Conservation (phyloP, 2,888 invertebrate genomes). For the Dicranocentrus wangi region DNA sequence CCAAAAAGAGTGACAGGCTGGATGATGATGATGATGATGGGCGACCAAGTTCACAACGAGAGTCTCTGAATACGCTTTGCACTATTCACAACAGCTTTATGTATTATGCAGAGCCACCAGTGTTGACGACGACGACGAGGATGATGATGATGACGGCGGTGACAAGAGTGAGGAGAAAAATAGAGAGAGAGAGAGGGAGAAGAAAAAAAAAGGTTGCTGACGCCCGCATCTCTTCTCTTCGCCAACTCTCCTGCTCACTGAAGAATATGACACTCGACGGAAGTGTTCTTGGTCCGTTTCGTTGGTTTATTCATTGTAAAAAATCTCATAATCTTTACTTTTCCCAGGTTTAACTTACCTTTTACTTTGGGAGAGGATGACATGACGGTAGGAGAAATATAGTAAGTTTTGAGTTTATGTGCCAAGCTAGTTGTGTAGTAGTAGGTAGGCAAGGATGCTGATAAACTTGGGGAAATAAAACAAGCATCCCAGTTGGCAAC, state of each 20-base stretch:
- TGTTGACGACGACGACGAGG: constrained; percentile 20
- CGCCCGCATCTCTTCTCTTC: constrained; percentile 72
- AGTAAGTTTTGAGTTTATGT: background rate
- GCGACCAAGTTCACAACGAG: constrained; percentile 49
- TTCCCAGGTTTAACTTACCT: constrained; percentile 56
- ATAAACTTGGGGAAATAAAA: constrained; percentile 9
- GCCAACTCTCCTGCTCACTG: constrained; percentile 65
- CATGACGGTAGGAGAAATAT: too few relatives aligned
- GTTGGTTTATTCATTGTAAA: constrained; percentile 61
- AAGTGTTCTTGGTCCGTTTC: constrained; percentile 58
- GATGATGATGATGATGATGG: constrained; percentile 61
- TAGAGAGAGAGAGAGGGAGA: constrained; percentile 12
- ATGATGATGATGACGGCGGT: constrained; percentile 29
- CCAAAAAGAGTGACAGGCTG: constrained; percentile 54
- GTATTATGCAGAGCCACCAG: background rate
- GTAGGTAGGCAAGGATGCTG: too few relatives aligned
- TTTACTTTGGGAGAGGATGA: background rate
- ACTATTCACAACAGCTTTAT: background rate
- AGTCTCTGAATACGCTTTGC: constrained; percentile 1
- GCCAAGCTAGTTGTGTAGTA: background rate
- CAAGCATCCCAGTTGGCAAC: constrained; percentile 27
- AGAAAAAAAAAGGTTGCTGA: constrained; percentile 64
- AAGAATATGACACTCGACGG: constrained; percentile 70
- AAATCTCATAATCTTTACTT: constrained; percentile 61
- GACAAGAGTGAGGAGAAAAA: constrained; percentile 26